phyloP scores from a whole-genome alignment of 2,888 invertebrate genomes.

The Xylota sylvarum region DNA sequence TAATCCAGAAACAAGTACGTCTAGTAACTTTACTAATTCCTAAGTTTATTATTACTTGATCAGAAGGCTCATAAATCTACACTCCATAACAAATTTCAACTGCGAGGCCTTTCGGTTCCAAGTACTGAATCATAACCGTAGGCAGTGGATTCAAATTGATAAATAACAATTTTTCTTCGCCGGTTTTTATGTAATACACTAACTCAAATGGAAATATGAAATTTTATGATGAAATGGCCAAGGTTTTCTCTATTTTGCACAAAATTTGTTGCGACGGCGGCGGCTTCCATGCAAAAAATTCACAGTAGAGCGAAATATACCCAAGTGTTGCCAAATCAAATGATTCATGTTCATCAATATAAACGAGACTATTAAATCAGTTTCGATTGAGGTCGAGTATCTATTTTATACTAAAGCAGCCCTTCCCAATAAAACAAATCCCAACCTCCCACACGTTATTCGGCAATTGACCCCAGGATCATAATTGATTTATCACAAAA shows the following conservation, averaged over 20 bases:
- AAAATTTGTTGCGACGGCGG: neutral
- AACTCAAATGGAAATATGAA: neutral
- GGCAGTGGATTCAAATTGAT: too few relatives aligned
- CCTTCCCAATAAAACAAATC: neutral
- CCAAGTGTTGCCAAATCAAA: constrained; percentile 40
- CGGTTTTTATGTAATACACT: constrained; percentile 1
- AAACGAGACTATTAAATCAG: neutral
- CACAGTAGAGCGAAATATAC: constrained; percentile 41
- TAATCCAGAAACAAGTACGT: too few relatives aligned
- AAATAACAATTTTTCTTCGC: neutral
- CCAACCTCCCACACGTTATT: neutral
- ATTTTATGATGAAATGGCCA: constrained; percentile 4
- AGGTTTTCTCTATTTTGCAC: constrained; percentile 11
- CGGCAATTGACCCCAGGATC: constrained; percentile 41
- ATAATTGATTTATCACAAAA: constrained; percentile 50
- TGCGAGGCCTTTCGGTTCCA: too few relatives aligned
- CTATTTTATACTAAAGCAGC: neutral
- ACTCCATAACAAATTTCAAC: too few relatives aligned
- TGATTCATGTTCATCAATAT: neutral
- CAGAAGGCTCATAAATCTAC: too few relatives aligned
- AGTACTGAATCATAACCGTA: too few relatives aligned
- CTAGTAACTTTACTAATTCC: too few relatives aligned
- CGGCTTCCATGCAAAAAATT: constrained; percentile 36
- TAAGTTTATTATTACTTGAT: too few relatives aligned
- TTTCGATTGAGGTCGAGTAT: too few relatives aligned